Percentiles rank a stretch among this genome's conserved stretches.
These are phyloP conservation scores for Trissoscelio sp. DNA, from an alignment of 2,888 invertebrate genomes.

Conservation along the genomic window DNA sequence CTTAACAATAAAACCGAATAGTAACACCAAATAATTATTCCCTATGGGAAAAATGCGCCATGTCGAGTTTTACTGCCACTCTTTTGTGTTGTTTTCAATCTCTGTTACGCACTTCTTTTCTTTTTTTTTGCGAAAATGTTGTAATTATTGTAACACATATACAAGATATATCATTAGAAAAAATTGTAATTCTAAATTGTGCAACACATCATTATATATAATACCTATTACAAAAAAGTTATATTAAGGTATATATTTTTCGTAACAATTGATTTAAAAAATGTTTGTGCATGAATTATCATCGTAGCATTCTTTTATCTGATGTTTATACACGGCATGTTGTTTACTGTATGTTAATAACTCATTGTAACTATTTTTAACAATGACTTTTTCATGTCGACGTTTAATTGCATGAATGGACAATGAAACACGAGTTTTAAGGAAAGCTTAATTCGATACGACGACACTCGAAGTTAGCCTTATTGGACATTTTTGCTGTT, in stretches of 20 bases:
- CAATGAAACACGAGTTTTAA: conserved; percentile 48
- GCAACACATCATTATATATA: too few species aligned
- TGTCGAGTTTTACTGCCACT: conserved; percentile 11
- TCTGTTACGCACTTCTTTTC: conserved; percentile 3
- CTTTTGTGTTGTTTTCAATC: conserved; percentile 7
- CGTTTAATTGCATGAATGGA: conserved; percentile 52
- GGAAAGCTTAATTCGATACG: conserved; percentile 53
- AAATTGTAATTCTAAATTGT: too few species aligned
- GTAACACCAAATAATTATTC: conserved; percentile 41
- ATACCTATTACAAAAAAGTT: too few species aligned
- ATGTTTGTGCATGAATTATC: too few species aligned
- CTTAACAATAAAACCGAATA: conserved; percentile 38
- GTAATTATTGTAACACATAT: too few species aligned
- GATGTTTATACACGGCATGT: not conserved
- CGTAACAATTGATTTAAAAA: too few species aligned
- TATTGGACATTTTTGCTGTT: too few species aligned
- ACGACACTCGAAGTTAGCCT: conserved; percentile 43
- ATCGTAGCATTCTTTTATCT: not conserved
- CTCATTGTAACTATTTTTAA: conserved; percentile 30
- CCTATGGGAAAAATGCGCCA: conserved; percentile 8
- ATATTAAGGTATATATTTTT: too few species aligned
- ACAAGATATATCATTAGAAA: too few species aligned
- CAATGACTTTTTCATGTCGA: conserved; percentile 4
- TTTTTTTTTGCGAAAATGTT: too few species aligned
- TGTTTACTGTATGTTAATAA: conserved; percentile 34